Percentiles rank a stretch among this genome's conserved stretches.
phyloP scores from a whole-genome alignment of 1,140 invertebrate species.

The Drosophila baimaii region DNA sequence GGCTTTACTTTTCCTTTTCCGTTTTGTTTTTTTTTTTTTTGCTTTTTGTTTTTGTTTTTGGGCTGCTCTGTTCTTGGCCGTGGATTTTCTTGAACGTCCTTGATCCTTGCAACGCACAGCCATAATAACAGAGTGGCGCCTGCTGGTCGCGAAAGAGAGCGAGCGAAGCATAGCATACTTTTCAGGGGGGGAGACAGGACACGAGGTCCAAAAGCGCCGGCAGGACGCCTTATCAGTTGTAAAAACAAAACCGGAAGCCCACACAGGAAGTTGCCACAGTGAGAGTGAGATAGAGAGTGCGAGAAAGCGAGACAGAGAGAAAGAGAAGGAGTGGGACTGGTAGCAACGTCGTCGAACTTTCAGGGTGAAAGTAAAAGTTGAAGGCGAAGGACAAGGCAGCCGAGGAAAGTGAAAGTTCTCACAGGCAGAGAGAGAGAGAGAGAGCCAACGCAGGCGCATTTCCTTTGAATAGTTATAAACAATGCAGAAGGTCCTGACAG shows the following conservation, averaged over 20 bases:
- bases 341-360: slow-evolving; percentile 71
- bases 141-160: slow-evolving; percentile 62
- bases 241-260: slow-evolving; percentile 82
- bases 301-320: slow-evolving; percentile 7
- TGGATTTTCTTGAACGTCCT: slow-evolving; percentile 80
- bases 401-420: slow-evolving; percentile 71
- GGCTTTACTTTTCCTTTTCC: slow-evolving; percentile 28
- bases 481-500: slow-evolving; percentile 41
- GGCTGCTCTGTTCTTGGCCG: slow-evolving; percentile 35
- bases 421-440: slow-evolving; percentile 4
- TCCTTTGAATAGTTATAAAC: slow-evolving; percentile 54
- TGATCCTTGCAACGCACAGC: slow-evolving; percentile 82
- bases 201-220: slow-evolving; percentile 43
- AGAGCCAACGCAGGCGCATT: slow-evolving; percentile 48
- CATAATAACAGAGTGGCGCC: slow-evolving; percentile 68
- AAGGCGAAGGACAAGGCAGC: slow-evolving; percentile 77
- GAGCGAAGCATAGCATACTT: slow-evolving; percentile 68
- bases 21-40: slow-evolving; percentile 38
- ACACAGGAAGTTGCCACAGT: slow-evolving; percentile 68
- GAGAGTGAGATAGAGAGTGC: slow-evolving; percentile 32
- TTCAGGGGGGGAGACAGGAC: slow-evolving; percentile 37
- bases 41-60: slow-evolving; percentile 61
- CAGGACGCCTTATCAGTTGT: slow-evolving; percentile 79
- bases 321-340: slow-evolving; percentile 9
- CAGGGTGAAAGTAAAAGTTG: slow-evolving; percentile 77